These are phyloP conservation scores for Poeciliopsis infans DNA, from an alignment of 2,797 vertebrate genomes.

Conservation along the genomic window DNA sequence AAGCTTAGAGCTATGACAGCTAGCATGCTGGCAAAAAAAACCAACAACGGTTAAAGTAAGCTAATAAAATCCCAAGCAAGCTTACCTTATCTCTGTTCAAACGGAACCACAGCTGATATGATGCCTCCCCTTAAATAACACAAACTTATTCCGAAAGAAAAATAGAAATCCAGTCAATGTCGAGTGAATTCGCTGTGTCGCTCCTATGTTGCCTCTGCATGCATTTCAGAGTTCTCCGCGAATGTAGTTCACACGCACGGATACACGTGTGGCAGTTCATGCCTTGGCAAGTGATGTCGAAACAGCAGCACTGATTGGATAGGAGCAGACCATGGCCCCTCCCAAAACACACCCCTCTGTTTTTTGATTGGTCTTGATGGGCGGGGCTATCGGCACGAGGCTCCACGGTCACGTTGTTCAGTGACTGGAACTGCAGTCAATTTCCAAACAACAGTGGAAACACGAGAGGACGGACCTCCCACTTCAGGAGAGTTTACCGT, in stretches of 20 bases:
- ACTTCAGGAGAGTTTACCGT: slow-evolving; percentile 9
- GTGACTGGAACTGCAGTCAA: slow-evolving; percentile 55
- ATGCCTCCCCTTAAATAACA: background rate
- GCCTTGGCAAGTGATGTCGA: slow-evolving; percentile 18
- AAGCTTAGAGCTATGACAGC: background rate
- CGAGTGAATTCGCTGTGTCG: background rate
- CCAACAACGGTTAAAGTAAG: background rate
- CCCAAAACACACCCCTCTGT: background rate
- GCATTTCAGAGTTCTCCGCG: slow-evolving; percentile 25
- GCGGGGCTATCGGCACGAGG: slow-evolving; percentile 69
- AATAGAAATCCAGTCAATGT: background rate
- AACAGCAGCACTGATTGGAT: slow-evolving; percentile 58
- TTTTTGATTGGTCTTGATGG: slow-evolving; percentile 58
- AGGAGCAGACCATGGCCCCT: fast-evolving
- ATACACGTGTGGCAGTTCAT: slow-evolving; percentile 70
- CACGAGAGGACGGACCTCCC: slow-evolving; percentile 41
- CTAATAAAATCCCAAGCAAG: background rate
- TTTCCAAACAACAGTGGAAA: slow-evolving; percentile 45
- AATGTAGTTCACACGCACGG: slow-evolving; percentile 71
- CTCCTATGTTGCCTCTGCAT: slow-evolving; percentile 1
- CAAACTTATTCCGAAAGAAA: background rate
- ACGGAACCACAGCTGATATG: background rate
- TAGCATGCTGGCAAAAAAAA: slow-evolving; percentile 20
- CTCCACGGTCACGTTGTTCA: slow-evolving; percentile 72
- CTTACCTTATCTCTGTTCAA: slow-evolving; percentile 21